These are phyloP conservation scores for Bombyx mandarina DNA, from an alignment of 1,140 invertebrate genomes.

Conservation along the genomic window DNA sequence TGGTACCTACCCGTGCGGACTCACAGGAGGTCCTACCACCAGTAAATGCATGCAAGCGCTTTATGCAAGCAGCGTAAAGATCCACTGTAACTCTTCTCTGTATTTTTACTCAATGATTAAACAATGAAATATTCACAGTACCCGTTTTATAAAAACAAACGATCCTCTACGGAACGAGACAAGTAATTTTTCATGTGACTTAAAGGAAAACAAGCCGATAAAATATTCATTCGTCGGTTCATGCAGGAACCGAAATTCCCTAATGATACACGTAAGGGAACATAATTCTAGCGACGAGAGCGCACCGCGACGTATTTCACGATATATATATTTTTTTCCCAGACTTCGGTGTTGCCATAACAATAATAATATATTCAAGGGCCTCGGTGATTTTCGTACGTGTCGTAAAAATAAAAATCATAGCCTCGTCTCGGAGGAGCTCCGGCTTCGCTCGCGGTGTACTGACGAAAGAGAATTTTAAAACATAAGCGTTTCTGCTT, in stretches of 20 bases:
- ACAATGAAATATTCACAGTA: too few relatives aligned
- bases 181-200: too few relatives aligned
- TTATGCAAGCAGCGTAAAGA: too few relatives aligned
- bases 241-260: constrained; percentile 33
- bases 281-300: constrained; percentile 26
- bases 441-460: not conserved
- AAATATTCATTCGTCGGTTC: constrained; percentile 33
- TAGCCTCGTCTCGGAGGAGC: constrained; percentile 23
- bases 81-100: too few relatives aligned
- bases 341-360: constrained; percentile 36
- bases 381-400: constrained; percentile 43
- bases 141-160: too few relatives aligned
- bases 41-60: too few relatives aligned
- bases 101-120: too few relatives aligned
- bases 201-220: constrained; percentile 15
- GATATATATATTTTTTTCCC: constrained; percentile 28
- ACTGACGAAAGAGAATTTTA: constrained; percentile 1
- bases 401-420: constrained; percentile 45
- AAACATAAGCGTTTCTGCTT: not conserved
- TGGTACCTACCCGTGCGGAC: too few relatives aligned
- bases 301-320: constrained; percentile 37
- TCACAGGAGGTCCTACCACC: too few relatives aligned
- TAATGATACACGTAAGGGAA: constrained; percentile 37
- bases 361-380: constrained; percentile 50
- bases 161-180: too few relatives aligned